Conservation (phyloP, 2,888 invertebrate genomes). For the Amiota communis region DNA sequence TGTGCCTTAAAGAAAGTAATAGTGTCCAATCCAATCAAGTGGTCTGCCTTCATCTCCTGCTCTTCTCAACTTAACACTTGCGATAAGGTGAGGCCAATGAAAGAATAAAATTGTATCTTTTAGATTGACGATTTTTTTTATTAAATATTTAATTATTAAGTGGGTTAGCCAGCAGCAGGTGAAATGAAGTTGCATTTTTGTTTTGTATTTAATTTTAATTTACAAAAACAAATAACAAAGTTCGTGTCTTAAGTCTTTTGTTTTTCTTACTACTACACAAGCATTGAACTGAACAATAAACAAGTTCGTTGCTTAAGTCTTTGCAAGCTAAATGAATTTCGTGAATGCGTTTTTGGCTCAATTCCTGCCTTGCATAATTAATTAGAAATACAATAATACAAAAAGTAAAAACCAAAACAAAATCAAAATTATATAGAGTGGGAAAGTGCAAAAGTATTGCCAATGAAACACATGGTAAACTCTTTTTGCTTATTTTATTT, state of each 20-base stretch:
- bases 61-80: no score
- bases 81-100: background rate
- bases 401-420: no score
- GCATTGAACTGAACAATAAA: background rate
- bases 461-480: background rate
- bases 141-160: slow-evolving; percentile 40
- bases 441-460: slow-evolving; percentile 57
- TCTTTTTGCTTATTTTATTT: background rate
- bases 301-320: background rate
- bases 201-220: background rate
- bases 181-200: background rate
- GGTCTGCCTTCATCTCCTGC: no score
- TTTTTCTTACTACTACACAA: no score
- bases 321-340: no score
- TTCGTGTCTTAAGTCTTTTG: slow-evolving; percentile 5
- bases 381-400: slow-evolving; percentile 38
- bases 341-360: slow-evolving; percentile 32
- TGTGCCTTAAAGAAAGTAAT: slow-evolving; percentile 15
- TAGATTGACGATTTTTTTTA: slow-evolving; percentile 35
- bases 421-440: slow-evolving; percentile 5
- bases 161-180: slow-evolving; percentile 5
- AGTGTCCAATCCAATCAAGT: slow-evolving; percentile 27
- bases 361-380: slow-evolving; percentile 53
- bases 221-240: background rate
- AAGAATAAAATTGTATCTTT: background rate